Evolutionary conservation across 2,113 vertebrate species (phyloP).

Genomic region (Lampris megalopsis): DNA sequence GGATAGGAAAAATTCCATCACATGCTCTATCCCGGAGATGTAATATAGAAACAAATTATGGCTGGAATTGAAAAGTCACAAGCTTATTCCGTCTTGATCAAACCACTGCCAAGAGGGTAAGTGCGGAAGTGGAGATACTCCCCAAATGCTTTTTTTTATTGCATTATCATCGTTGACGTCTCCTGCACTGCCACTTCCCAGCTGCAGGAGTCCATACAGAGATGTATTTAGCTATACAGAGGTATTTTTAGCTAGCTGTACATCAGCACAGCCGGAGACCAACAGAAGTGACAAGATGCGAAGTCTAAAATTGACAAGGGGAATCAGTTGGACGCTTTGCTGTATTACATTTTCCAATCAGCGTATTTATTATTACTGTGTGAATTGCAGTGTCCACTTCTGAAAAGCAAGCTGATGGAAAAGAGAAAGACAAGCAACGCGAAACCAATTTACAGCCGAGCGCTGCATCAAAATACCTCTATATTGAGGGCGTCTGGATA

Average conservation of each 20-base stretch:
- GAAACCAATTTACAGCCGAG: too few relatives aligned
- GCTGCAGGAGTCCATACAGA: slow-evolving; percentile 60
- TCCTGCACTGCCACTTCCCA: slow-evolving; percentile 62
- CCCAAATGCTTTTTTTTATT: slow-evolving; percentile 91
- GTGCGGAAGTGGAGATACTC: slow-evolving; percentile 90
- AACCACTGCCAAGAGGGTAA: slow-evolving; percentile 96
- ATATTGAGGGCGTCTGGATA: too few relatives aligned
- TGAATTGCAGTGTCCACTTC: too few relatives aligned
- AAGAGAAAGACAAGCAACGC: too few relatives aligned
- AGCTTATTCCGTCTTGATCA: slow-evolving; percentile 99
- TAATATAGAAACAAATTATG: slow-evolving; percentile 99
- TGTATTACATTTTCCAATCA: neutral
- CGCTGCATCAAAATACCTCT: too few relatives aligned
- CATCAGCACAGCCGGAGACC: slow-evolving; percentile 13
- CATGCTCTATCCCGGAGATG: slow-evolving; percentile 90
- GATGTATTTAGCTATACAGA: slow-evolving; percentile 24
- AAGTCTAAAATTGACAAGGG: neutral
- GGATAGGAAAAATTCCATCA: slow-evolving; percentile 95
- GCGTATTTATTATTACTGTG: neutral
- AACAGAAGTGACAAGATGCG: slow-evolving; percentile 2
- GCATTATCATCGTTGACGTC: slow-evolving; percentile 96
- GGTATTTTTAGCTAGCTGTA: slow-evolving; percentile 18
- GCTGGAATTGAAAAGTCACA: slow-evolving; percentile 99
- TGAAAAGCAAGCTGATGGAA: too few relatives aligned
- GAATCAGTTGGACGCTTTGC: neutral